Percentiles rank a stretch among this genome's conserved stretches.
Evolutionary conservation across 2,888 invertebrate genomes (phyloP).

Genomic region (Eristalis pertinax): DNA sequence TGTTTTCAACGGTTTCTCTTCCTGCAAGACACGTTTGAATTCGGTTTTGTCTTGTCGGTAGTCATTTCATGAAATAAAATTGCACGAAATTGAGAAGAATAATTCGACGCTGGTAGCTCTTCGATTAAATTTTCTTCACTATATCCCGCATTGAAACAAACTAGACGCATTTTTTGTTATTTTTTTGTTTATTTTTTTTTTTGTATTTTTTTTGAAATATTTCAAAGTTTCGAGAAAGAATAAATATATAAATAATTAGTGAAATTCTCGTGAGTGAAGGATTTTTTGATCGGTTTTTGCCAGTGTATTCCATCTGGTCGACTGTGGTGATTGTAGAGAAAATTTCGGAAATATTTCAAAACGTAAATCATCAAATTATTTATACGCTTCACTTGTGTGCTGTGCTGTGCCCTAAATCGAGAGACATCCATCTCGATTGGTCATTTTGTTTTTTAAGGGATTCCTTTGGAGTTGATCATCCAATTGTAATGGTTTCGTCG

Average conservation of each 20-base stretch:
- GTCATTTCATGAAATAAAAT: constrained; percentile 50
- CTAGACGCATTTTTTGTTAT: not conserved
- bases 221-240: not conserved
- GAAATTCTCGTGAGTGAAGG: no score
- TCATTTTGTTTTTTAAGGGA: no score
- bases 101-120: not conserved
- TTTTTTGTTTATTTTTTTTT: no score
- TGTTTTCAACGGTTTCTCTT: constrained; percentile 61
- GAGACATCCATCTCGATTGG: no score
- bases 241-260: not conserved
- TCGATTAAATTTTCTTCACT: constrained; percentile 7
- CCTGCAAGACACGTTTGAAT: constrained; percentile 58
- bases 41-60: constrained; percentile 47
- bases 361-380: not conserved
- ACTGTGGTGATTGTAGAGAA: not conserved
- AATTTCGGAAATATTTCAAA: not conserved
- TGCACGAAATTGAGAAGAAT: constrained; percentile 18
- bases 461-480: no score
- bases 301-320: not conserved
- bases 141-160: not conserved
- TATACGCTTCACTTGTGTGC: not conserved
- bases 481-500: not conserved
- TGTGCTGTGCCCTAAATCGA: not conserved
- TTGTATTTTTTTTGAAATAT: no score
- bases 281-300: no score